Base-by-base conservation (phyloP, 2,113 vertebrate species). In the Hemiprocne comata region DNA sequence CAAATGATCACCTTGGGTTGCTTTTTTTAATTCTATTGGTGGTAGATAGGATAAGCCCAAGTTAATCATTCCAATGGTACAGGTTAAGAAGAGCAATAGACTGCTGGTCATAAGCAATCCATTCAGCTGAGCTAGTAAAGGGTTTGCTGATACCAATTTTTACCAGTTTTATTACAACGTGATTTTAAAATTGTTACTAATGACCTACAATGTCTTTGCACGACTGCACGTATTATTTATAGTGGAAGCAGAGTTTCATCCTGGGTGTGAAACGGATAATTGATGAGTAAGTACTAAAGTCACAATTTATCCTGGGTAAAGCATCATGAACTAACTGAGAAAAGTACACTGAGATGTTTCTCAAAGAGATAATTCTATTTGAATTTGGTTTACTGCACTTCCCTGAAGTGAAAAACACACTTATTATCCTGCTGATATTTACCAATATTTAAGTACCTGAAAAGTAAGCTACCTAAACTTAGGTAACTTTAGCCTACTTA, bases 241-340 rank as follows among this genome's bases (percentile, higher is more conserved):
- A 88, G 26, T 5, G 36, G 24, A 64, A 33, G 29, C 67, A 84
- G 50, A 73, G 40, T 51, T 89, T 87, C 78, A 79, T 79, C 74
- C 71, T 55, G 85, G 50, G 71, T 85, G 66, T 64, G 67, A 95
- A 85, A 83, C 17, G n/a, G 74, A 23, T 89, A 94, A 94, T 1
- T 44, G 23, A 84, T 64, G 13, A 64, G 13, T 66, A 77, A 73
- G 10, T 36, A 38, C 29, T 93, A 76, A 92, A 89, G 46, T 60
- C 33, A 92, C 71, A 85, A 34, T 90, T 91, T 53, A 66, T 85
- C 74, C 58, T 69, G 71, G 73, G 77, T 79, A 83, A 55, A 65
- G 15, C 34, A 64, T 38, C 44, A 34, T 40, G 19, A 91, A 67
- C 33, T 64, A 91, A 66, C 29, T 64, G 54, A 82, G 50, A 61